Evolutionary conservation across 1,140 invertebrate species (phyloP), one percentile per base, ranked within the genome.

Genomic region (Drosophila parabipectinata): DNA sequence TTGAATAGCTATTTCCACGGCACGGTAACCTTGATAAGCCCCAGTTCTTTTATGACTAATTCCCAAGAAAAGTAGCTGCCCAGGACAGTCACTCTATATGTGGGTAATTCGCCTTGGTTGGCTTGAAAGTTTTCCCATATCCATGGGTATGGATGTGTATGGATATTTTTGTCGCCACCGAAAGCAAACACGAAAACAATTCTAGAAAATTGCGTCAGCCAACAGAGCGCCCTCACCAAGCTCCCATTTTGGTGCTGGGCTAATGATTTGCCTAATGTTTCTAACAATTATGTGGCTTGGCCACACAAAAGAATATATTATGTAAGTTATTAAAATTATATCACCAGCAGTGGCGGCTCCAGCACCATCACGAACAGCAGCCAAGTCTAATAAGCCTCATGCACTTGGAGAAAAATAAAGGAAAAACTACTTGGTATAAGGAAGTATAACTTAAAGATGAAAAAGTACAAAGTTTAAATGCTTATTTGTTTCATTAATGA

Each of bases 311-410:
- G 81, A 85, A 85, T 85, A 85, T 87, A 85, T 85, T 85, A 85
- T 85, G 81, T 85, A 85, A 85, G 81, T 85, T 85, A 85, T 85
- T 85, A 85, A 85, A 85, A 85, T 85, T 85, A 85, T 85, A 85
- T 87, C 81, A 85, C 81, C 81, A 85, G 77, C 44, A 44, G 41
- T 77, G 76, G 72, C 37, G 18, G 53, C 44, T 37, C 51, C 51
- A 26, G 37, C 28, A 45, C 62, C 26, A 15, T 37, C 52, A 64
- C 45, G 60, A 53, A 60, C 55, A 60, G 67, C 55, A 52, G 47
- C 59, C 60, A 69, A 66, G 63, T 79, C 81, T 84, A 85, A 84
- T 84, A 84, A 84, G 81, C 77, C 67, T 72, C 63, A 47, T 30
- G 59, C 62, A 78, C 60, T 15, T 14, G 1, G 58, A 32, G 45